A percentile compares a stretch with the other conserved stretches of the same genome.
Evolutionary conservation across 2,888 invertebrate species (phyloP).

Genomic region (Machimus rusticus): DNA sequence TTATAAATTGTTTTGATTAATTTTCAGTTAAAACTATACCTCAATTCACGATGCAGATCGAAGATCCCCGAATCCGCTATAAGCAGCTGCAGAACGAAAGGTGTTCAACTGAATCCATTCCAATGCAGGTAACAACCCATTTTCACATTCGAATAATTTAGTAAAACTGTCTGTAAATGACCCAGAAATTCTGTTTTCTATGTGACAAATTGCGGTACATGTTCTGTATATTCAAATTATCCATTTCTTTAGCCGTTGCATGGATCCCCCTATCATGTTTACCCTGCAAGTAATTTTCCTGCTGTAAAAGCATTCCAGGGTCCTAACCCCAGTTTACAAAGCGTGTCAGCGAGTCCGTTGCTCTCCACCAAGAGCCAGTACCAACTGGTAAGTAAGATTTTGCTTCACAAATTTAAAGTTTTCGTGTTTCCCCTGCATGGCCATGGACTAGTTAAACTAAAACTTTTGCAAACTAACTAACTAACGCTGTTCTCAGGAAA

Average conservation of each 20-base stretch:
- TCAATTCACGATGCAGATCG: conserved; percentile 78
- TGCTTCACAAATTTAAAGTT: neutral
- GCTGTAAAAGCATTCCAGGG: conserved; percentile 70
- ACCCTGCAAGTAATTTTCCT: conserved; percentile 71
- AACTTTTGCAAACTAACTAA: neutral
- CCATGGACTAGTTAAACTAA: neutral
- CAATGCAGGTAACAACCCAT: conserved; percentile 67
- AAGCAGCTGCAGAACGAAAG: conserved; percentile 65
- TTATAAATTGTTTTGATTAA: neutral
- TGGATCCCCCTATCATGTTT: conserved; percentile 78
- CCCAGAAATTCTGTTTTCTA: neutral
- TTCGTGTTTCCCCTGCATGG: conserved; percentile 18
- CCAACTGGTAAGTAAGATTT: conserved; percentile 51
- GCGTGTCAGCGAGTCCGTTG: conserved; percentile 61
- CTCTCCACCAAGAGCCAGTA: conserved; percentile 55
- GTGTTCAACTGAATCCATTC: conserved; percentile 68
- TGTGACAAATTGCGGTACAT: neutral
- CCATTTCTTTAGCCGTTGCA: conserved; percentile 64
- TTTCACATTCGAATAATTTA: neutral
- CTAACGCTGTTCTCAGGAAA: conserved; percentile 54
- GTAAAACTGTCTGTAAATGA: neutral
- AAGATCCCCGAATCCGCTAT: conserved; percentile 74
- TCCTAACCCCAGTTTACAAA: conserved; percentile 57
- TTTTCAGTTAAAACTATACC: conserved; percentile 61
- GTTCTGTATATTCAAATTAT: conserved; percentile 25